These are phyloP conservation scores for Paralvinella palmiformis DNA, from an alignment of 1,140 invertebrate species.

Conservation along the genomic window DNA sequence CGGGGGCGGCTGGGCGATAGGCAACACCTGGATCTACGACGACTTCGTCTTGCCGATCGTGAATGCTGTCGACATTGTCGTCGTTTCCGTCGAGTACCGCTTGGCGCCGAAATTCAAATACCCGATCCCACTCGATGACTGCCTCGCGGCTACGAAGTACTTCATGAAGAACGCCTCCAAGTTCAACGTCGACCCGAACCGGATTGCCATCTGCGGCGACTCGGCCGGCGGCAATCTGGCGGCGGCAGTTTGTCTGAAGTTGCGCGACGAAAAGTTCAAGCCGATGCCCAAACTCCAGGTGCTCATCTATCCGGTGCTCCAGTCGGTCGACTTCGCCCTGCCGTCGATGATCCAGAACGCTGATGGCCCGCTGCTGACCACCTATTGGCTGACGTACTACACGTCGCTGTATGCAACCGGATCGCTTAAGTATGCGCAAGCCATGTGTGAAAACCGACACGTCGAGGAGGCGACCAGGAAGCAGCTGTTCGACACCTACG, in stretches of 20 bases:
- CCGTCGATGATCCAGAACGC: conserved; percentile 30
- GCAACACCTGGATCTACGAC: not conserved
- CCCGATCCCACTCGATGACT: conserved; percentile 19
- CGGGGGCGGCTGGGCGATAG: not conserved
- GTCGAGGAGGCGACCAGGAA: no score
- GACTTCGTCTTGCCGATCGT: not conserved
- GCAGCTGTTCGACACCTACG: no score
- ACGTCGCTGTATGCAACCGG: conserved; percentile 17
- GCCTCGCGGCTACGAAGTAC: conserved; percentile 19
- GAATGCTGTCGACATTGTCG: not conserved
- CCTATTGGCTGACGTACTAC: conserved; percentile 7
- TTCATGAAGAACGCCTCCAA: conserved; percentile 17
- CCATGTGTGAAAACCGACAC: no score
- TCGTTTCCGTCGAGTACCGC: conserved; percentile 13
- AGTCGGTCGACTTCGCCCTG: conserved; percentile 21
- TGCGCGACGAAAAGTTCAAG: conserved; percentile 16
- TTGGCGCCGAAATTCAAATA: conserved; percentile 20
- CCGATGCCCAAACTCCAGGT: conserved; percentile 11
- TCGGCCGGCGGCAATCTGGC: conserved; percentile 19
- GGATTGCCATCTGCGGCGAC: conserved; percentile 19
- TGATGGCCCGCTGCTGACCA: conserved; percentile 1
- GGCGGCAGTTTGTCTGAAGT: conserved; percentile 16
- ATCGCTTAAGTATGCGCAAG: no score
- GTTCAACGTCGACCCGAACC: conserved; percentile 13
- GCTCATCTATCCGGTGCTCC: conserved; percentile 12